These are phyloP conservation scores for Brachyptera putata DNA, from an alignment of 2,888 invertebrate species.

Conservation along the genomic window DNA sequence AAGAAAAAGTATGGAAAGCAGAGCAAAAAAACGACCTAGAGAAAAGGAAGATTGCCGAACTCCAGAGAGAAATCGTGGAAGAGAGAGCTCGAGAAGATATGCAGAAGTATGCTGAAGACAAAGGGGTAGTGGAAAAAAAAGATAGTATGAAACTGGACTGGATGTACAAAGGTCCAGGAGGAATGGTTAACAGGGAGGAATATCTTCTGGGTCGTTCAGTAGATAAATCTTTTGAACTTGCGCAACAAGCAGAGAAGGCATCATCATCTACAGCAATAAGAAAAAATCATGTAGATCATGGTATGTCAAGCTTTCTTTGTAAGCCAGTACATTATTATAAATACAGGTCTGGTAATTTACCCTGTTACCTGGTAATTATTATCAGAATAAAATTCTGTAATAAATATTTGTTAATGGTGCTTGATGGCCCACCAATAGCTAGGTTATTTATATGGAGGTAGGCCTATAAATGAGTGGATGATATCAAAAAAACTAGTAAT, in stretches of 20 bases:
- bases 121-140: slow-evolving; percentile 45
- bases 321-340: too few species aligned
- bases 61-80: slow-evolving; percentile 62
- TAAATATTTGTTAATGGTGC: too few species aligned
- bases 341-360: too few species aligned
- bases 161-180: slow-evolving; percentile 74
- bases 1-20: slow-evolving; percentile 74
- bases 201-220: slow-evolving; percentile 79
- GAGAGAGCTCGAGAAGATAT: slow-evolving; percentile 64
- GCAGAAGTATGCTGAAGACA: slow-evolving; percentile 55
- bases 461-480: too few species aligned
- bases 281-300: slow-evolving; percentile 65
- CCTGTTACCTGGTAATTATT: too few species aligned
- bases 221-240: slow-evolving; percentile 72
- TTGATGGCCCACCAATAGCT: too few species aligned
- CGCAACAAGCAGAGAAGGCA: slow-evolving; percentile 38
- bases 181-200: slow-evolving; percentile 72
- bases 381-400: too few species aligned
- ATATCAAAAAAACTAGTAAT: too few species aligned
- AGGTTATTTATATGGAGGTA: too few species aligned
- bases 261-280: slow-evolving; percentile 1
- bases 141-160: slow-evolving; percentile 63
- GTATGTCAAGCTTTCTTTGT: slow-evolving; percentile 34
- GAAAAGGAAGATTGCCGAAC: slow-evolving; percentile 60
- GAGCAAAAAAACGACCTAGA: slow-evolving; percentile 69